Conservation (phyloP, 2,113 vertebrate species). For the Galeopterus variegatus region DNA sequence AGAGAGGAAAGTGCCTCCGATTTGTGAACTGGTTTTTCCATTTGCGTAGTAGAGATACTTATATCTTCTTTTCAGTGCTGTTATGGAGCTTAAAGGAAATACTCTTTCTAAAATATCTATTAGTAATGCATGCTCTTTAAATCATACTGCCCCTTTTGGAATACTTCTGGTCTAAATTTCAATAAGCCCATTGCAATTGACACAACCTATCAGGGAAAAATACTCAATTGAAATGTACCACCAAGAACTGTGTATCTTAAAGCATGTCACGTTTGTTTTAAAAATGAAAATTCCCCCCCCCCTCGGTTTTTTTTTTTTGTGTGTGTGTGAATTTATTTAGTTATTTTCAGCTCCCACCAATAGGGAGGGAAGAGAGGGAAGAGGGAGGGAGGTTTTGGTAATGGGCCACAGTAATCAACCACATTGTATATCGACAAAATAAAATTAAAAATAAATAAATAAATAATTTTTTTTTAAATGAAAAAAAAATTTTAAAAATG, state of each 20-base stretch:
- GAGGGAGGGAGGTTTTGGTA: no score
- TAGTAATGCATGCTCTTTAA: background rate
- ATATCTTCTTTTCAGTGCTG: background rate
- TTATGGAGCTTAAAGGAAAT: slow-evolving; percentile 18
- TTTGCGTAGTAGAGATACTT: background rate
- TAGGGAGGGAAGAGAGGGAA: no score
- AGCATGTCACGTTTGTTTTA: background rate
- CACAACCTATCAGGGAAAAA: background rate
- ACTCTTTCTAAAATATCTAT: slow-evolving; percentile 2
- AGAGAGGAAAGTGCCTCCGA: background rate
- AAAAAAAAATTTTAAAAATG: background rate
- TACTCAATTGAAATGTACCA: background rate
- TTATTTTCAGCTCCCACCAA: no score
- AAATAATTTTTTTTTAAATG: no score
- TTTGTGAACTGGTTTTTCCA: slow-evolving; percentile 10
- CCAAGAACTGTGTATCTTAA: background rate
- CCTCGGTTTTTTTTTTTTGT: no score
- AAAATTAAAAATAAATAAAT: no score
- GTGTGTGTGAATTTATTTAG: no score
- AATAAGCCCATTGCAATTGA: background rate
- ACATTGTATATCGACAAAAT: no score
- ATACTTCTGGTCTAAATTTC: background rate
- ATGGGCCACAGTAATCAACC: no score
- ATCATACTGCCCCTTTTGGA: background rate
- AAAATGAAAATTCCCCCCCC: slow-evolving; percentile 2